Base-by-base conservation (phyloP, 2,113 vertebrate genomes). In the Dicaeum eximium region DNA sequence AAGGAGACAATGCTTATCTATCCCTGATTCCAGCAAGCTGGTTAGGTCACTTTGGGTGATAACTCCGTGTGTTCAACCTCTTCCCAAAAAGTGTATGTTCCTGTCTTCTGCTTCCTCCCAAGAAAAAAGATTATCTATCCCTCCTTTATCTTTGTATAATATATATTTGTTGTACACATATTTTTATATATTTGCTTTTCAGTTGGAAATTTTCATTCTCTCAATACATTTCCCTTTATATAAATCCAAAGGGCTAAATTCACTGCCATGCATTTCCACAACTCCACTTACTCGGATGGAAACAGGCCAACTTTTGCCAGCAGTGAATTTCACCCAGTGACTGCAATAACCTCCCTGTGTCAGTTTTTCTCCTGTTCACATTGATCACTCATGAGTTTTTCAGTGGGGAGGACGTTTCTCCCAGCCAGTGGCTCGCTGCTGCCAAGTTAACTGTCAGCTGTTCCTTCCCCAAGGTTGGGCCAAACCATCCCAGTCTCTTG, bases 401-500 rank as follows among this genome's bases (percentile, higher is more conserved):
- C 66, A 31, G 14, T 18, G 47, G 45, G 51, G 84, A 84, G 69
- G 81, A 33, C 2, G 0, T 62, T 80, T 88, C 58, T 92, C 53
- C 82, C 60, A 21, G 48, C 22, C 60, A 48, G 31, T 38, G 42
- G 10, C 60, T 85, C 15, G 3, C 50, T 70, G 84, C 47, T 54
- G 57, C 4, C 1, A 57, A 54, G n/a, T 71, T 92, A 80, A 96
- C 75, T 27, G 1, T 42, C 0, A 0, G 16, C 51, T 93, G 25
- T 94, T 96, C 89, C 24, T 90, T 91, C 90, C 53, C 28, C 51
- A 91, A 99, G 99, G 99, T 15, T 99, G 99, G 99, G 98, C 98
- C 92, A 99, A 99, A 96, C 90, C 98, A 0, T 98, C 98, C 17
- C 97, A 98, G 60, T 99, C 98, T 2, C 93, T 98, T 62, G 99